Base-by-base conservation (phyloP, 2,113 vertebrate genomes). In the Coregonus clupeaformis region DNA sequence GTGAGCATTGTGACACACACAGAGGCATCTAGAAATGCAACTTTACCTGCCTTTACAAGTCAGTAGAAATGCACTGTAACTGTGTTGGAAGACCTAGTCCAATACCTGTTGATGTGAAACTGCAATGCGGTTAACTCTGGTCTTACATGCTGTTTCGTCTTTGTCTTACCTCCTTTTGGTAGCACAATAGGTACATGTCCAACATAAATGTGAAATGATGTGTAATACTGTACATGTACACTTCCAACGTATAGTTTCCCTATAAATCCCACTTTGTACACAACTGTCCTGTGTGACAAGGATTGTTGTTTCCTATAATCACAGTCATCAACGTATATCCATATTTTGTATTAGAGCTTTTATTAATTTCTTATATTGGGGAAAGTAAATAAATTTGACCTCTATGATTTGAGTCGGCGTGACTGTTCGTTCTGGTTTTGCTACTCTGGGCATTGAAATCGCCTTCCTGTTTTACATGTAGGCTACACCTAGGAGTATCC, bases 301-400 rank as follows among this genome's bases (percentile, higher is more conserved):
- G 68, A 72, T 20, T 68, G 60, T 67, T 84, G 82, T 71, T 72
- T 86, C 27, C 71, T 65, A 79, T 74, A 75, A 68, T 73, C 77
- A 76, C 55, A 74, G 42, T 73, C 42, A 47, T 68, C 60, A 45
- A 69, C 72, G 67, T 59, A 65, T 77, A 69, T 74, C 77, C 74
- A 60, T 72, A 70, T 67, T 88, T 81, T 86, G 82, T 86, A 84
- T 84, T 88, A 83, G 75, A 87, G 75, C 47, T 83, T 83, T 85
- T 75, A 72, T 72, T 78, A 71, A 80, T 83, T 90, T 88, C 79
- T 84, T 85, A 77, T 82, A 80, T 79, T 78, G 68, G 29, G 77
- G 75, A 85, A 76, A 83, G 47, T 60, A 69, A 91, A 89, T 84
- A 88, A 81, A 88, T 49, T 29, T 81, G n/a, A 73, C 64, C 49